Conservation (phyloP, 2,888 invertebrate species). For the Epinotia nisella region DNA sequence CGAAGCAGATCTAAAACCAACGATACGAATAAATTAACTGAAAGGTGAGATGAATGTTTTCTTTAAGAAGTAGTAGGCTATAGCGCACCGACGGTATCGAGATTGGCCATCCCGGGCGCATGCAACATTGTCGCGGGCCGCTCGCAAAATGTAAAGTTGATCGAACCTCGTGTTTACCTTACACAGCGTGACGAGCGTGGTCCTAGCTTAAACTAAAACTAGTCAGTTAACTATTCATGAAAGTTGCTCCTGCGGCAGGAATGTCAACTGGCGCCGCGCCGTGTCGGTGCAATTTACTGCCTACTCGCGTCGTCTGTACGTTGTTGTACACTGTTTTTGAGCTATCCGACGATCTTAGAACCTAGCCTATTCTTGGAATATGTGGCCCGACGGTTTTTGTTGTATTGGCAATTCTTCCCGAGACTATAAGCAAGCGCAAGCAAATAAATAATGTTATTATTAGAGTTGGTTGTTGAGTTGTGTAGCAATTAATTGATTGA, state of each 20-base stretch:
- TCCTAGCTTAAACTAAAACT: conserved; percentile 61
- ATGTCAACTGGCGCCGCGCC: conserved; percentile 75
- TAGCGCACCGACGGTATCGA: background rate
- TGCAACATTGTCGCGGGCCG: conserved; percentile 23
- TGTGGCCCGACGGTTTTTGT: conserved; percentile 34
- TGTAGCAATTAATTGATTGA: background rate
- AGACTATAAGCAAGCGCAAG: conserved; percentile 14
- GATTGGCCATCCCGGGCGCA: background rate
- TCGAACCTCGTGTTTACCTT: conserved; percentile 60
- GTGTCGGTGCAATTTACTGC: conserved; percentile 45
- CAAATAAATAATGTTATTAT: conserved; percentile 8
- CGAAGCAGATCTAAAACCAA: no score
- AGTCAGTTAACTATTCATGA: conserved; percentile 80
- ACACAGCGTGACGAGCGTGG: conserved; percentile 56
- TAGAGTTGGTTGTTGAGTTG: background rate
- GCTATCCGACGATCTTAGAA: conserved; percentile 41
- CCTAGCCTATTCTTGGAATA: conserved; percentile 42
- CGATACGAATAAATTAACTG: background rate
- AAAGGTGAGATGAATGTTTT: background rate
- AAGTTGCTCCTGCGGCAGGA: conserved; percentile 78
- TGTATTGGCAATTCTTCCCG: conserved; percentile 33
- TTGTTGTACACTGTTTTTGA: conserved; percentile 39
- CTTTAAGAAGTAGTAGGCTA: background rate
- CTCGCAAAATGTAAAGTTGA: conserved; percentile 45
- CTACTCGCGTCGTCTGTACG: conserved; percentile 38